Evolutionary conservation across 2,797 vertebrate genomes (phyloP).

Genomic region (Alectoris magna): DNA sequence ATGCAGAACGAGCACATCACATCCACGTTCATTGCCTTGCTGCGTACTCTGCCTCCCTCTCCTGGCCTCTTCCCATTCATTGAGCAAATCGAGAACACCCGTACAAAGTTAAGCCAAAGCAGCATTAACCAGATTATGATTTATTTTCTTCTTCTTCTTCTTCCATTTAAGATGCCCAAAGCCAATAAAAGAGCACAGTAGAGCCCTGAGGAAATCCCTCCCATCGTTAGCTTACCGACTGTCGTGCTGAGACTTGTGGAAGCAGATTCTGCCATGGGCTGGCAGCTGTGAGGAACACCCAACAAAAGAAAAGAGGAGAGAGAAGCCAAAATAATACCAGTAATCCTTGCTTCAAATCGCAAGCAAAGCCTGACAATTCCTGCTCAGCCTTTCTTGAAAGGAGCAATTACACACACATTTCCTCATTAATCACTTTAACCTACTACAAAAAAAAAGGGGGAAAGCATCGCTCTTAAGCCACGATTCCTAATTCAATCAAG

Average conservation of each 20-base stretch:
- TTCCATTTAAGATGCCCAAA: fast-evolving
- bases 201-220: not conserved
- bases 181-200: fast-evolving
- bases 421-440: not conserved
- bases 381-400: not conserved
- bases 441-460: not conserved
- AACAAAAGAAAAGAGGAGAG: not conserved
- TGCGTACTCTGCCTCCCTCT: constrained; percentile 77
- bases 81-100: fast-evolving
- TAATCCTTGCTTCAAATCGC: not conserved
- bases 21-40: not conserved
- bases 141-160: not conserved
- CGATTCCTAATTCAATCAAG: not conserved
- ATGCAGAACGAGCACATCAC: fast-evolving
- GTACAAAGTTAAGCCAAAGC: fast-evolving
- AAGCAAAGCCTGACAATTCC: not conserved
- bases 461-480: not conserved
- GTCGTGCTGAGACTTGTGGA: fast-evolving
- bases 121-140: fast-evolving
- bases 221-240: not conserved
- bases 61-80: constrained; percentile 39
- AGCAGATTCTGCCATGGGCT: fast-evolving
- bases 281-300: not conserved
- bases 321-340: not conserved
- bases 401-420: fast-evolving